Percentiles rank a stretch among this genome's conserved stretches.
Conservation (phyloP, 2,888 invertebrate genomes). For the Troilus luridus region DNA sequence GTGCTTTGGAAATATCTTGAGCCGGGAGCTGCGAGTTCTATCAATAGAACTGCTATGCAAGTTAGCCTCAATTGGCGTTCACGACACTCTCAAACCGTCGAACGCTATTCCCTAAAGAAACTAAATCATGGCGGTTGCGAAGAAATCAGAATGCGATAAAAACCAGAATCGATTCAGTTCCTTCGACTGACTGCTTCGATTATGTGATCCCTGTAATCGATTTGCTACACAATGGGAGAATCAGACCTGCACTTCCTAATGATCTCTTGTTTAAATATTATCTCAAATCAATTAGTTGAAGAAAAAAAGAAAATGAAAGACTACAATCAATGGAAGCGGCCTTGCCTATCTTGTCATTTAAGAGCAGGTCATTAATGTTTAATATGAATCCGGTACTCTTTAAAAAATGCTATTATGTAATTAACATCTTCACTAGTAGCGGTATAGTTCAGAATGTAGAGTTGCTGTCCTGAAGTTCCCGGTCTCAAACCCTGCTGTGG, state of each 20-base stretch:
- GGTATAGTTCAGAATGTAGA: too few species aligned
- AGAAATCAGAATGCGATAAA: not conserved
- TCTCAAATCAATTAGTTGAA: not conserved
- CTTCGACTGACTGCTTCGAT: not conserved
- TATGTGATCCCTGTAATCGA: not conserved
- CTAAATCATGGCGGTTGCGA: not conserved
- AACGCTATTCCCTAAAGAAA: not conserved
- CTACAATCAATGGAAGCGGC: not conserved
- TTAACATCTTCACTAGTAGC: too few species aligned
- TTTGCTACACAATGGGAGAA: not conserved
- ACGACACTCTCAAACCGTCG: not conserved
- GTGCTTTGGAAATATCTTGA: not conserved
- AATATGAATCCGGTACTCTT: too few species aligned
- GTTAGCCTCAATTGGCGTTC: slow-evolving; percentile 2
- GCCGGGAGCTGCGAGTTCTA: not conserved
- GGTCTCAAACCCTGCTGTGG: too few species aligned
- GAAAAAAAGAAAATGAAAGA: not conserved
- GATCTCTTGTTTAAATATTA: not conserved
- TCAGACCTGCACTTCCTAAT: not conserved
- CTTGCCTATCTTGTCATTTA: not conserved
- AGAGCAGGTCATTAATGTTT: not conserved
- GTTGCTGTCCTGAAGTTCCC: too few species aligned
- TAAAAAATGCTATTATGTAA: too few species aligned
- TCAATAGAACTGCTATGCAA: not conserved
- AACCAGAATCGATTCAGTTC: not conserved